Evolutionary conservation across 2,113 vertebrate species (phyloP).

Genomic region (Carassius auratus): DNA sequence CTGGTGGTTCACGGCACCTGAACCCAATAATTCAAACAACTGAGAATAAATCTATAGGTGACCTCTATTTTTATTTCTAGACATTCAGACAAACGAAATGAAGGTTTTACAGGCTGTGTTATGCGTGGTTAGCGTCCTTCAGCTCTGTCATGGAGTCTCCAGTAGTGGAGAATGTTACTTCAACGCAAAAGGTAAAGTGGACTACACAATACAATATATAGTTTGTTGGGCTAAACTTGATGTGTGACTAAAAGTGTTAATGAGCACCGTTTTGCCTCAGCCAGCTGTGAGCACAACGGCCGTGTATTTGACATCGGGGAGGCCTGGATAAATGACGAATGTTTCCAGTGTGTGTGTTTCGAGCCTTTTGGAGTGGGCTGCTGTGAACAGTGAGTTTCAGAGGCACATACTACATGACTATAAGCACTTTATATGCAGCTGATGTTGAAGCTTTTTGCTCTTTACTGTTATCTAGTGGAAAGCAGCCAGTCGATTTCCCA

Average conservation of each 20-base stretch:
- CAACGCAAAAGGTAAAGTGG: slow-evolving; percentile 73
- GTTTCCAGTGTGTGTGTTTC: slow-evolving; percentile 79
- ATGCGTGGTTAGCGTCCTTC: slow-evolving; percentile 60
- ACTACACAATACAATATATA: neutral
- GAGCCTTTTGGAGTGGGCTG: slow-evolving; percentile 80
- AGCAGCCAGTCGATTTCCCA: slow-evolving; percentile 75
- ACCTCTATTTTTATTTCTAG: neutral
- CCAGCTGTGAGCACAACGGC: slow-evolving; percentile 73
- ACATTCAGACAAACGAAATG: slow-evolving; percentile 10
- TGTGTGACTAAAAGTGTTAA: neutral
- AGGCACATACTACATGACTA: neutral
- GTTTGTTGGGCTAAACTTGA: neutral
- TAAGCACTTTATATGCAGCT: neutral
- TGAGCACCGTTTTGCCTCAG: slow-evolving; percentile 50
- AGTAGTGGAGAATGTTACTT: slow-evolving; percentile 78
- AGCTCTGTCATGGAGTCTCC: slow-evolving; percentile 61
- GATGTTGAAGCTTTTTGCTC: slow-evolving; percentile 6
- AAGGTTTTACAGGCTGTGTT: slow-evolving; percentile 56
- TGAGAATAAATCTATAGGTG: neutral
- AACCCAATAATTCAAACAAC: neutral
- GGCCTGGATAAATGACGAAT: slow-evolving; percentile 74
- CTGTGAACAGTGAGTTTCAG: slow-evolving; percentile 76
- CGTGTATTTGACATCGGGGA: slow-evolving; percentile 72
- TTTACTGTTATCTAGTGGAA: slow-evolving; percentile 39
- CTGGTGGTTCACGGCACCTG: neutral